A percentile compares a stretch with the other conserved stretches of the same genome.
These are phyloP conservation scores for Danio choprae DNA, from an alignment of 2,797 vertebrate genomes.

Conservation along the genomic window DNA sequence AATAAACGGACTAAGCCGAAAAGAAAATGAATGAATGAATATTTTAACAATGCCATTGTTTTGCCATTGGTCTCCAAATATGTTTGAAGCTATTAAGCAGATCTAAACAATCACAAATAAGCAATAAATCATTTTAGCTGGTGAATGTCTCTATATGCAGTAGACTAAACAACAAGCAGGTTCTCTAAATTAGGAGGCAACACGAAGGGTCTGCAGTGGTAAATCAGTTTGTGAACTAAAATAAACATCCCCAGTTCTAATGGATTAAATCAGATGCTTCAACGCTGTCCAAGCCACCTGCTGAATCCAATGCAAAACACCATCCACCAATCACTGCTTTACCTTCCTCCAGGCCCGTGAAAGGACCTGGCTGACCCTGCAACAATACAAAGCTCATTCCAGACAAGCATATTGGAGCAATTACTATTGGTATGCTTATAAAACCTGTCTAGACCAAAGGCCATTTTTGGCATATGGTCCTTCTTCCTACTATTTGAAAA, in stretches of 20 bases:
- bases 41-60: not conserved
- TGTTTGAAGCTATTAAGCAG: not conserved
- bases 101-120: not conserved
- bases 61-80: not conserved
- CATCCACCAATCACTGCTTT: slow-evolving; percentile 4
- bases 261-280: slow-evolving; percentile 10
- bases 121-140: not conserved
- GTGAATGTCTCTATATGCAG: not conserved
- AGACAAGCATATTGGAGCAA: slow-evolving; percentile 26
- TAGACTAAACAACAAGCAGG: slow-evolving; percentile 12
- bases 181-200: slow-evolving; percentile 4
- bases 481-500: not conserved
- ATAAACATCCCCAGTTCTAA: slow-evolving; percentile 9
- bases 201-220: not conserved
- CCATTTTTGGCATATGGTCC: slow-evolving; percentile 17
- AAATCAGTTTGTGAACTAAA: slow-evolving; percentile 10
- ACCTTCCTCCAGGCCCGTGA: slow-evolving; percentile 3
- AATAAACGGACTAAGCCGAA: too few relatives aligned
- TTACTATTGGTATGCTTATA: slow-evolving; percentile 28
- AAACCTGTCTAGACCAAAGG: slow-evolving; percentile 7
- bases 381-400: slow-evolving; percentile 37
- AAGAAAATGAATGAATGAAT: too few relatives aligned
- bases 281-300: slow-evolving; percentile 12
- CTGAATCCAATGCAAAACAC: not conserved
- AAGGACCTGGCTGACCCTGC: slow-evolving; percentile 39